Base-by-base conservation (phyloP, 1,140 invertebrate genomes). In the Phortica variegata region DNA sequence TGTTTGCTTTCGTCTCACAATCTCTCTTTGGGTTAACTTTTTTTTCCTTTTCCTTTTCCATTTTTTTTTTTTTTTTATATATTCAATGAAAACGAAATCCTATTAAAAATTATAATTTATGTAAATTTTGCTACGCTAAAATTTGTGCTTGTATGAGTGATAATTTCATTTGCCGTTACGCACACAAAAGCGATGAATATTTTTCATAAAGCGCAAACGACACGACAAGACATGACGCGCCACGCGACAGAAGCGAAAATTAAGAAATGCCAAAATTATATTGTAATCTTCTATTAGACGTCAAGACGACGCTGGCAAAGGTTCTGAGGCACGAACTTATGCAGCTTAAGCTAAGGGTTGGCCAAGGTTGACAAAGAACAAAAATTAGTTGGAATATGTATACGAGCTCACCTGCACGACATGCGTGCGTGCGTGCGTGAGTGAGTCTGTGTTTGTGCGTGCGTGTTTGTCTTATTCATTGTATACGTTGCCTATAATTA, bases 401-500 rank as follows among this genome's bases (percentile, higher is more conserved):
- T 43, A 49, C 46, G 50, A 34, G 45, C 43, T 41, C 34, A 56
- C 17, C 47, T 46, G 33, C 6, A 6, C 39, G 39, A 29, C 39
- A 29, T 12, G n/a, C 26, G n/a, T 36, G 6, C 15, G 32, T 13
- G 16, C n/a, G 8, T 26, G 32, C 20, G 31, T 19, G 32, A 8
- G 13, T 23, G 41, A 17, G 39, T 18, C 36, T 26, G 12, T 29
- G n/a, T 43, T 42, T 49, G 37, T 47, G 50, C 54, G 58, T 32
- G 56, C 49, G n/a, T n/a, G n/a, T n/a, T n/a, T n/a, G n/a, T n/a
- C n/a, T n/a, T n/a, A n/a, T n/a, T n/a, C n/a, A n/a, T n/a, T n/a
- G n/a, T n/a, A n/a, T 58, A 55, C 56, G 62, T 68, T 63, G 56
- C 59, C 56, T 60, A 57, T 63, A 66, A 66, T 66, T 66, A 68